A percentile compares a stretch with the other conserved stretches of the same genome.
Conservation (phyloP, 2,797 vertebrate species). For the Anisognathus igniventris region DNA sequence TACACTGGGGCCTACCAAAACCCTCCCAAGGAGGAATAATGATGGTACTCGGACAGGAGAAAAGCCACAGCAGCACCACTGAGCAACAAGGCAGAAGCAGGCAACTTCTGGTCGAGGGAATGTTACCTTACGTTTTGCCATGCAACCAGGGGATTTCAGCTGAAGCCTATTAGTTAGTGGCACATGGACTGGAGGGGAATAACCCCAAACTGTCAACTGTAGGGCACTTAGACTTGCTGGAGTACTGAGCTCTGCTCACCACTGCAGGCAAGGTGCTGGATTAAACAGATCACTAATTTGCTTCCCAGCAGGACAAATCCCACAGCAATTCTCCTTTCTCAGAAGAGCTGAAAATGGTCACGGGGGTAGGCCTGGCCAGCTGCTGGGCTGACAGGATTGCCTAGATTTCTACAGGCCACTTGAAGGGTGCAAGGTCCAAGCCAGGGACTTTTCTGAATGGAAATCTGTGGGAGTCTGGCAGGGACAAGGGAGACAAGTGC, state of each 20-base stretch:
- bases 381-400: neutral
- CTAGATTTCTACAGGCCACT: neutral
- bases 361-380: neutral
- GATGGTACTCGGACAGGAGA: neutral
- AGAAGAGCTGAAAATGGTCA: neutral
- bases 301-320: neutral
- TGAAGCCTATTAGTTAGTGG: neutral
- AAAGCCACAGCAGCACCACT: neutral
- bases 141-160: neutral
- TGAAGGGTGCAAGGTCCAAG: neutral
- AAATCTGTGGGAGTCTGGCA: neutral
- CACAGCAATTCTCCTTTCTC: neutral
- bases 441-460: neutral
- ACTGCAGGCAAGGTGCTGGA: neutral
- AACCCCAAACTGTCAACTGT: neutral
- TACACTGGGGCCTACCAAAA: neutral
- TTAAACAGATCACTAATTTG: neutral
- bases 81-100: neutral
- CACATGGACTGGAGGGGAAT: neutral
- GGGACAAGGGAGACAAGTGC: neutral
- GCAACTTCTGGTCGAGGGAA: neutral
- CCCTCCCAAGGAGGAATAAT: neutral
- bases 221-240: neutral
- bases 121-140: neutral
- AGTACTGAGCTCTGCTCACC: neutral